phyloP scores from a whole-genome alignment of 2,888 invertebrate species.

The Chymomyza caudatula region DNA sequence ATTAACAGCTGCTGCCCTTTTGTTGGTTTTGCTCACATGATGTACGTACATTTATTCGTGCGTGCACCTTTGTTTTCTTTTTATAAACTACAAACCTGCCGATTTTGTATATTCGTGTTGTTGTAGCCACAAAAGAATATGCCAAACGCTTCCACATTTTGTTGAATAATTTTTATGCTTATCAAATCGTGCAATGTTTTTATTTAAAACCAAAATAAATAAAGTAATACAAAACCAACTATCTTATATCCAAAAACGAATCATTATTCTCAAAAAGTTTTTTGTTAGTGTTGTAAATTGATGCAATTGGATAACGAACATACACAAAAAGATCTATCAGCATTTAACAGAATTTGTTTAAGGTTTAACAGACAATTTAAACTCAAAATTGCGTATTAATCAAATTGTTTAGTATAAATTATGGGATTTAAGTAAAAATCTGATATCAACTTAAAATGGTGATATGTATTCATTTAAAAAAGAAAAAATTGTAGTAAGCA shows the following conservation, averaged over 20 bases:
- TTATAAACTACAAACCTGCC: not conserved
- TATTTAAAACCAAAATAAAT: not conserved
- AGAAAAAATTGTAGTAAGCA: too few species aligned
- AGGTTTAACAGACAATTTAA: too few species aligned
- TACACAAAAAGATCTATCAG: not conserved
- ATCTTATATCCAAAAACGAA: not conserved
- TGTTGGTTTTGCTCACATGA: not conserved
- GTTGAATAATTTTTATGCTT: not conserved
- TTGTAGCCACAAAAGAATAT: not conserved
- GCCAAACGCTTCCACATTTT: constrained; percentile 26
- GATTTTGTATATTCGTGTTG: not conserved
- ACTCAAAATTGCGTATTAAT: too few species aligned
- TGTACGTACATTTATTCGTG: not conserved
- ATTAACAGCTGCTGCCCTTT: not conserved
- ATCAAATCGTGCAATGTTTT: not conserved
- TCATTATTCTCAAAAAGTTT: not conserved
- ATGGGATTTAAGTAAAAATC: too few species aligned
- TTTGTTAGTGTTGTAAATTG: too few species aligned
- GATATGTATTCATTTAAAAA: too few species aligned
- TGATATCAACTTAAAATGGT: too few species aligned
- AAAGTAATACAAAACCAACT: not conserved
- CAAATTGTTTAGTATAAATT: too few species aligned
- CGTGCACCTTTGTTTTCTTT: not conserved
- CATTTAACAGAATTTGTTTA: too few species aligned
- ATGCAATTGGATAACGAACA: too few species aligned